Evolutionary conservation across 2,797 vertebrate genomes (phyloP), one percentile per base, ranked within the genome.

Genomic region (Lycodopsis pacificus): DNA sequence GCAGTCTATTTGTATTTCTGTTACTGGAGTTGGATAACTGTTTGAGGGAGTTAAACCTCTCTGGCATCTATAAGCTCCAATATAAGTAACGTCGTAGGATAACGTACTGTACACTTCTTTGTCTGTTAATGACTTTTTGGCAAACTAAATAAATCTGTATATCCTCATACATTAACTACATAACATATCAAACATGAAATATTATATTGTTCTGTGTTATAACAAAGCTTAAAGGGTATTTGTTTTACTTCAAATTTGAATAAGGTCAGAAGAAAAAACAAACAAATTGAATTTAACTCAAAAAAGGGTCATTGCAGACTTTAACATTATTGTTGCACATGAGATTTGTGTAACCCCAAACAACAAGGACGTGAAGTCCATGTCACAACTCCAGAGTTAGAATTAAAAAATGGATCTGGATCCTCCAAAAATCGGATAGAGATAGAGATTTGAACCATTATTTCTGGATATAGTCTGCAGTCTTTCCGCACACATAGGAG

Each of bases 371-470:
- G 2, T 3, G 5, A 78, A 53, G 4, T 13, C 12, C 38, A 57
- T 59, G 32, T 57, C 40, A 74, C 57, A 84, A 65, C 7, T 53
- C 4, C 36, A 27, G 30, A 34, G 27, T 54, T 53, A 44, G 11
- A 46, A 46, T 32, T 7, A 25, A 51, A 4, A 34, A 27, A 25
- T 22, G 7, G 17, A 44, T 27, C 36, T 32, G 13, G 19, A 27
- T 9, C 4, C 27, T 1, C 7, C 25, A 20, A 5, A 70, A 48
- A 27, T 63, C 6, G 13, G 0, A 93, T 93, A 32, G 30, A 30
- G 81, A 88, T 92, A 93, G 90, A 94, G 87, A 93, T 93, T 79
- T 46, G n/a, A 75, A 79, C 7, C 30, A 32, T 76, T n/a, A 32
- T 46, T 36, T 76, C 38, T 9, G 61, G 67, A 79, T 48, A 76